Conservation (phyloP, 2,113 vertebrate species). For the Stomatorhinus ivindoensis region DNA sequence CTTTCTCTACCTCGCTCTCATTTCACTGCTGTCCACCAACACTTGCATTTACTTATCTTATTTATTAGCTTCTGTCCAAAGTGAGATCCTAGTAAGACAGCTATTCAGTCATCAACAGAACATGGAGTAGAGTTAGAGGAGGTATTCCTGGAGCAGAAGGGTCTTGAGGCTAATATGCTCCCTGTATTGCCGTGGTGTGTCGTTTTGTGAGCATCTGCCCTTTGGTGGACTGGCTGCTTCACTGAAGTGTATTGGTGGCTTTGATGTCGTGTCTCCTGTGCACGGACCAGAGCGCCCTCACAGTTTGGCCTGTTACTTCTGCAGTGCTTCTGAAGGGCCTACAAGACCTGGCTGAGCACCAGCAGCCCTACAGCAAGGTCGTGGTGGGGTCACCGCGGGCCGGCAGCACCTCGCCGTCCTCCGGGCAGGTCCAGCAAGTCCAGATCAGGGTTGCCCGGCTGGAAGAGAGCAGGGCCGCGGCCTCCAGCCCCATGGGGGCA, state of each 20-base stretch:
- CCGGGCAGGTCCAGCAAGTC: conserved; percentile 68
- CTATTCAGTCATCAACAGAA: background rate
- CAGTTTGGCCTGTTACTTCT: background rate
- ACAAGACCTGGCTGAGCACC: conserved; percentile 82
- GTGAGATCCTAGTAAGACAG: background rate
- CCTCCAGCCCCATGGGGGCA: conserved; percentile 70
- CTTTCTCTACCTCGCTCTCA: background rate
- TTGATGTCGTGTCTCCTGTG: background rate
- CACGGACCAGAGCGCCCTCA: background rate
- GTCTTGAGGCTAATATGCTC: background rate
- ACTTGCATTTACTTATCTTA: background rate
- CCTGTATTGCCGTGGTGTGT: background rate
- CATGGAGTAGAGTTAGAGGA: background rate
- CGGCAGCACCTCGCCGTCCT: conserved; percentile 57
- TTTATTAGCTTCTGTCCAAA: background rate
- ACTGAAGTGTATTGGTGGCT: background rate
- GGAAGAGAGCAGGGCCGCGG: conserved; percentile 65
- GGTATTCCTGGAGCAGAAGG: background rate
- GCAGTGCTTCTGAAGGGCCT: conserved; percentile 91
- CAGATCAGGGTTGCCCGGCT: conserved; percentile 80
- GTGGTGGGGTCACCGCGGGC: conserved; percentile 59
- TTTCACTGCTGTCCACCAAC: background rate
- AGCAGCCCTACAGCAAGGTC: conserved; percentile 61
- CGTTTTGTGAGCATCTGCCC: background rate
- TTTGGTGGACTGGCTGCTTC: background rate